Conservation (phyloP, 2,797 vertebrate species). For the Anableps anableps region DNA sequence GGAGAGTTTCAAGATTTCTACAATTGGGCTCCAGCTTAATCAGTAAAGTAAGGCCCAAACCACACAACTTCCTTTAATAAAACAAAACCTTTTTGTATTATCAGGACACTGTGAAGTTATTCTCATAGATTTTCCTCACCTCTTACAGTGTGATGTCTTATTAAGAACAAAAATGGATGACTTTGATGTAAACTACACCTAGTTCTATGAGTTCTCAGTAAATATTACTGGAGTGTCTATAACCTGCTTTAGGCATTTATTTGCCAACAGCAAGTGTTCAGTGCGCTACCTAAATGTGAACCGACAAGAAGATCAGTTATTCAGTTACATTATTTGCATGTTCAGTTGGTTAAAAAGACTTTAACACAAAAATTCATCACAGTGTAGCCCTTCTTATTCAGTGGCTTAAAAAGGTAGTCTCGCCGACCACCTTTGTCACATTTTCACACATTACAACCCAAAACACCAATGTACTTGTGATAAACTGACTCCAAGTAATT, state of each 20-base stretch:
- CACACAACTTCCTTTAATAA: not conserved
- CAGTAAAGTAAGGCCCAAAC: not conserved
- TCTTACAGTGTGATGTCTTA: not conserved
- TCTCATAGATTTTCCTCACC: not conserved
- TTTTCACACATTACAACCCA: too few species aligned
- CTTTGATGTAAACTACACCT: not conserved
- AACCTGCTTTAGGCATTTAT: not conserved
- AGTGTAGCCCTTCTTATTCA: not conserved
- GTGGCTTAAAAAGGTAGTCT: not conserved
- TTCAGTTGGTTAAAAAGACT: not conserved
- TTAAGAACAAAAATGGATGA: not conserved
- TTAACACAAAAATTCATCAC: not conserved
- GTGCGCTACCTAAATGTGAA: not conserved
- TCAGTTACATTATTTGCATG: not conserved
- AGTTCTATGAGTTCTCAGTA: not conserved
- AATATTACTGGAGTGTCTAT: not conserved
- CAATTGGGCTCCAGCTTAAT: not conserved
- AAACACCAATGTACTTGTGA: too few species aligned
- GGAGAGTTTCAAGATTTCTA: not conserved
- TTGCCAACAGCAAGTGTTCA: not conserved
- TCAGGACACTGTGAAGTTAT: not conserved
- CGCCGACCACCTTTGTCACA: too few species aligned
- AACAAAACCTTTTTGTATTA: not conserved
- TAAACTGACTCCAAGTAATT: too few species aligned
- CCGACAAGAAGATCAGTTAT: not conserved